Base-by-base conservation (phyloP, 2,797 vertebrate genomes). In the Myoxocephalus aenaeus region DNA sequence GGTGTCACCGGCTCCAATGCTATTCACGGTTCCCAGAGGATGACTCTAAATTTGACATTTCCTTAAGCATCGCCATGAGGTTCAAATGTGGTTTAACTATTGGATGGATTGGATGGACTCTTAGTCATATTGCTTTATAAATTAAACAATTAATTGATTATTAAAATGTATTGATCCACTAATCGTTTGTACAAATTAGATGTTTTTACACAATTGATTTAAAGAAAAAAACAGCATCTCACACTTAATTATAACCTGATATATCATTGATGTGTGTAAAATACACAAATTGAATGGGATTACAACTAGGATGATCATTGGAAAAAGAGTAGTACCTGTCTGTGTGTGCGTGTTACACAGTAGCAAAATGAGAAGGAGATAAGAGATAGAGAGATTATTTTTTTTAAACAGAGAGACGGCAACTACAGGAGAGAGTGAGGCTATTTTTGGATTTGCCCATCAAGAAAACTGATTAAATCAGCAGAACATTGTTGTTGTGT, bases 361-460 rank as follows among this genome's bases (percentile, higher is more conserved):
- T 56, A 79, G 81, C 82, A 79, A 84, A 80, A 70, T 0, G 17
- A 82, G 64, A 75, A 65, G 40, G 46, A 36, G 69, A 81, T 13
- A 34, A 34, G 6, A 20, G 36, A 75, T 66, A 54, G 48, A 77
- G 34, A 79, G 29, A 46, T 7, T 79, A 27, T 12, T 40, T 12
- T 12, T 40, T 11, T 40, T 40, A 40, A 65, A 75, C 70, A 85
- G 69, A 0, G 2, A 82, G 48, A 81, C 72, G 34, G 51, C 59
- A 77, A 74, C 65, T 0, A 70, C 59, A 73, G 69, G 53, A 83
- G 65, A 79, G 65, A 82, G 76, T 58, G 73, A 53, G 85, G 84
- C 86, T 91, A 89, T 90, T 90, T 85, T 77, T 53, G 67, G 87
- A 73, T 73, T 85, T 85, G 86, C 88, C 88, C 80, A 78, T 89